These are phyloP conservation scores for Erynnis tages DNA, from an alignment of 2,888 invertebrate species.

Conservation along the genomic window DNA sequence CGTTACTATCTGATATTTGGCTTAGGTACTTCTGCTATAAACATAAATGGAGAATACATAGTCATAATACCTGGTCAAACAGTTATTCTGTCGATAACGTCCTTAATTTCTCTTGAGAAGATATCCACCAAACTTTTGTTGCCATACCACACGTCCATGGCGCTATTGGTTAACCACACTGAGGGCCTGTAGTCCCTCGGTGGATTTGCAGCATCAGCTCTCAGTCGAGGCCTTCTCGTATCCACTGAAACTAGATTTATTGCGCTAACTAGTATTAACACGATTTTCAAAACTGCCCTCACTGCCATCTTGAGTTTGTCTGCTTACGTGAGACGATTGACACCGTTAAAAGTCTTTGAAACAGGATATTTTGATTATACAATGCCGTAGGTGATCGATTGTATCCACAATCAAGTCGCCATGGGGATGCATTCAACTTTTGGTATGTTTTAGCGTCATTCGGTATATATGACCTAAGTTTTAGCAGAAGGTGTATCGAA, in stretches of 20 bases:
- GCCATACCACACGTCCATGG: conserved; percentile 64
- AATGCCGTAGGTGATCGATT: no score
- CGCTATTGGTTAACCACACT: conserved; percentile 59
- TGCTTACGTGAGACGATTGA: no score
- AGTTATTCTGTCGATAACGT: conserved; percentile 49
- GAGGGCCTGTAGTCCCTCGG: conserved; percentile 49
- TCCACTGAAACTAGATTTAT: conserved; percentile 26
- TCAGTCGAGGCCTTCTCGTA: conserved; percentile 34
- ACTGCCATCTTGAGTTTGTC: neutral
- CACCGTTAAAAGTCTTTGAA: no score
- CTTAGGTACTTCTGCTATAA: neutral
- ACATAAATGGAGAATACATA: conserved; percentile 4
- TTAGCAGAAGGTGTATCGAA: no score
- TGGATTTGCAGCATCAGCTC: conserved; percentile 32
- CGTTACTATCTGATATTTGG: no score
- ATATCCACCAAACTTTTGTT: conserved; percentile 57
- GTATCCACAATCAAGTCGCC: no score
- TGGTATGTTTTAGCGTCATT: no score
- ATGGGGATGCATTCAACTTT: no score
- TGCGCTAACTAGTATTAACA: neutral
- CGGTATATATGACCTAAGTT: no score
- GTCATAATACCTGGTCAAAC: conserved; percentile 47
- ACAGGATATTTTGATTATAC: no score
- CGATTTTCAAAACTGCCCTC: neutral
- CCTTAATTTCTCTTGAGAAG: conserved; percentile 52